Percentiles rank a stretch among this genome's conserved stretches.
These are phyloP conservation scores for Gila orcuttii DNA, from an alignment of 2,113 vertebrate species.

Conservation along the genomic window DNA sequence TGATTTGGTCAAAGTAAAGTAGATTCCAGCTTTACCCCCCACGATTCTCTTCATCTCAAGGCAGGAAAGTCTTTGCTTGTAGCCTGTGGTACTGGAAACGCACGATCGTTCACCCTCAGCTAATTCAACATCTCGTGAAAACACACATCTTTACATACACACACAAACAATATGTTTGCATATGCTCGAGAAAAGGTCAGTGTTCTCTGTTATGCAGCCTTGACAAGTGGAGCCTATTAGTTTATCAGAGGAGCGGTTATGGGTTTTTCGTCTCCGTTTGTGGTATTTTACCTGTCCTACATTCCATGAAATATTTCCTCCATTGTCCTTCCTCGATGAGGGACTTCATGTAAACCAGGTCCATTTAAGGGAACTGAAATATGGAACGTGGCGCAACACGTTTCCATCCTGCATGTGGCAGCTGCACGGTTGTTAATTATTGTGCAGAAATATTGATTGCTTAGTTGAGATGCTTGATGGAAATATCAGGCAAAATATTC, in stretches of 20 bases:
- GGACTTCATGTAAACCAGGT: neutral
- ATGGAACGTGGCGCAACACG: neutral
- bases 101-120: constrained; percentile 11
- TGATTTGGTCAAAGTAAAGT: neutral
- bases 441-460: neutral
- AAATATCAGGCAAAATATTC: constrained; percentile 48
- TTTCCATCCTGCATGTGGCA: neutral
- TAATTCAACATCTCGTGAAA: constrained; percentile 22
- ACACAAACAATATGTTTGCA: constrained; percentile 24
- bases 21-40: neutral
- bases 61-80: neutral
- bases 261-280: neutral
- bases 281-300: neutral
- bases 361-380: neutral
- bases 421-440: constrained; percentile 6
- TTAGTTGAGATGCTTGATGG: constrained; percentile 2
- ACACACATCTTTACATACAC: constrained; percentile 27
- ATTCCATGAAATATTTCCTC: neutral
- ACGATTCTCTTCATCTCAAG: neutral
- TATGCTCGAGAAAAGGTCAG: constrained; percentile 43
- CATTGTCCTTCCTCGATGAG: neutral
- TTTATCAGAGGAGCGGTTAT: constrained; percentile 16
- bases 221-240: constrained; percentile 20
- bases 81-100: neutral
- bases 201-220: constrained; percentile 22